A percentile compares a stretch with the other conserved stretches of the same genome.
Conservation (phyloP, 2,888 invertebrate genomes). For the Diaperis boleti region DNA sequence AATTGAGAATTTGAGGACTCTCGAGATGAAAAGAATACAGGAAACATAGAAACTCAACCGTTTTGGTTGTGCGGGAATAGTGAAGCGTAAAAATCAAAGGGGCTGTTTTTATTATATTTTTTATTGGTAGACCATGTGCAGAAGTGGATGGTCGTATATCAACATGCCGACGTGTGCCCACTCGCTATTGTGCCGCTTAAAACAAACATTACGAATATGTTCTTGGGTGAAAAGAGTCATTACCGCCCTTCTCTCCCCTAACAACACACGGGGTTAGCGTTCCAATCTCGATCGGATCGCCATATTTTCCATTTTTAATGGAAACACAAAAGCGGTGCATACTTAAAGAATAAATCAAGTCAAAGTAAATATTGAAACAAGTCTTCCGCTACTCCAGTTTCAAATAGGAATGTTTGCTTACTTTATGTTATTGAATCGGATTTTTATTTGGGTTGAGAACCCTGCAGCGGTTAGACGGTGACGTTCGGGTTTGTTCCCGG, state of each 20-base stretch:
- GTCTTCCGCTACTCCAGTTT: conserved; percentile 63
- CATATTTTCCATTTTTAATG: conserved; percentile 36
- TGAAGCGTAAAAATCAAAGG: conserved; percentile 45
- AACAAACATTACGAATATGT: conserved; percentile 13
- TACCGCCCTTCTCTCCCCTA: conserved; percentile 10
- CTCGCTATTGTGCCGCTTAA: neutral
- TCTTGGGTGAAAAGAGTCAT: conserved; percentile 19
- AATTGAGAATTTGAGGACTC: conserved; percentile 34
- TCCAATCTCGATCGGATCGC: conserved; percentile 8
- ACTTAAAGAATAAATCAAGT: conserved; percentile 60
- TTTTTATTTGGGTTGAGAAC: conserved; percentile 59
- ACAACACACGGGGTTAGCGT: neutral
- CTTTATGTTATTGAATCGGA: conserved; percentile 63
- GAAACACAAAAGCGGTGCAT: conserved; percentile 37
- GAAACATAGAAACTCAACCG: conserved; percentile 42
- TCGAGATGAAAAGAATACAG: conserved; percentile 34
- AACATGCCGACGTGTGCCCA: conserved; percentile 29
- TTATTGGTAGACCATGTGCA: conserved; percentile 46
- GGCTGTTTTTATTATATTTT: conserved; percentile 40
- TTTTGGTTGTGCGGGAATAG: conserved; percentile 43
- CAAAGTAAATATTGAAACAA: conserved; percentile 63
- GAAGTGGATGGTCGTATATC: conserved; percentile 38
- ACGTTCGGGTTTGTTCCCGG: conserved; percentile 9
- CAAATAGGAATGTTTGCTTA: conserved; percentile 65
- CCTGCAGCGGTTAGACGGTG: conserved; percentile 51